Evolutionary conservation across 2,888 invertebrate genomes (phyloP), one percentile per base, ranked within the genome.

Genomic region (Volucella bombylans): DNA sequence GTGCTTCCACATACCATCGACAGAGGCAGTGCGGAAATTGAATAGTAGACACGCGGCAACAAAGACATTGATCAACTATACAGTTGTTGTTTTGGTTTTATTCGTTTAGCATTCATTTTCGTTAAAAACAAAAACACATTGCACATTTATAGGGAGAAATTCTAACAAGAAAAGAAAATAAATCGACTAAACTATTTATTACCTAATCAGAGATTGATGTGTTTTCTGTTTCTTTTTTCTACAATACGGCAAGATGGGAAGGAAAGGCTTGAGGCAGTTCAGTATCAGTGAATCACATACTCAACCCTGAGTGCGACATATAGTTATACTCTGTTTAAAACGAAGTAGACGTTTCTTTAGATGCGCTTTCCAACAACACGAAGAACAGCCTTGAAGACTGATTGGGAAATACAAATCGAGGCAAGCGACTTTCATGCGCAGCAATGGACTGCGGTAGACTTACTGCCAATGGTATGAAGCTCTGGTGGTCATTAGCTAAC

Each of bases 141-240:
- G 68, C 73, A 80, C 73, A 80, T 68, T 73, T 57, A 68, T 68
- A 80, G 68, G 73, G n/a, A 45, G 38, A 80, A 69, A 78, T 55
- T 31, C 6, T 31, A 31, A 31, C 31, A 69, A 69, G 43, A 68
- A 23, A 12, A 6, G 38, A 64, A 69, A 79, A 68, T 68, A 80
- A 73, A 68, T 68, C 73, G 73, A 80, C 31, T 41, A 64, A 6
- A 73, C 39, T 80, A 80, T 80, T 80, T 80, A 80, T 80, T 73
- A 74, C 73, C 45, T 62, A 38, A 77, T 18, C 67, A 18, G 10
- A 14, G 23, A 8, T 15, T 23, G 31, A 18, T 0, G 14, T 39
- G 8, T 67, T 76, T 50, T n/a, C 4, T 41, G 14, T 10, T 50
- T 43, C 1, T n/a, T 1, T 31, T 38, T 39, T 50, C 8, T 50